Conservation (phyloP, 2,113 vertebrate genomes). For the Aegotheles bennettii region DNA sequence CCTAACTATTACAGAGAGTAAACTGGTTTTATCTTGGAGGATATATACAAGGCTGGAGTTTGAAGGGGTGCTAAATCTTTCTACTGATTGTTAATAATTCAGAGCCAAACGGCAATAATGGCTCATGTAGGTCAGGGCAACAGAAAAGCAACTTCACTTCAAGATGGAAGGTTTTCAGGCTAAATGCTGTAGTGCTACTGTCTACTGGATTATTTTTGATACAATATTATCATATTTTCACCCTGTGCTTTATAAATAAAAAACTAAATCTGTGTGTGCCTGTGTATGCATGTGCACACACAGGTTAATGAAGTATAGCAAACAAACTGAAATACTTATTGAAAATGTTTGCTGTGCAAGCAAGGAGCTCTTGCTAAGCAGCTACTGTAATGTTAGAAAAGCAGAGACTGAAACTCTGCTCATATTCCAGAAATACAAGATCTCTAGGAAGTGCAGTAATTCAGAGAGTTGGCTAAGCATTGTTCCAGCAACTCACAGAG, state of each 20-base stretch:
- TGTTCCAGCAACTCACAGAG: not conserved
- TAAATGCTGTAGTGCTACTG: slow-evolving; percentile 49
- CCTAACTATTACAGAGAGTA: slow-evolving; percentile 63
- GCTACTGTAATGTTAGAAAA: not conserved
- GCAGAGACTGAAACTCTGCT: slow-evolving; percentile 2
- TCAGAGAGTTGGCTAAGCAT: slow-evolving; percentile 15
- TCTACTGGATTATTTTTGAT: slow-evolving; percentile 57
- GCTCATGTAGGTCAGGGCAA: slow-evolving; percentile 65
- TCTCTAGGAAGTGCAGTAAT: slow-evolving; percentile 47
- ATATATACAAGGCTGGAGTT: slow-evolving; percentile 57
- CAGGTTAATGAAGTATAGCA: not conserved
- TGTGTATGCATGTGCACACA: not conserved
- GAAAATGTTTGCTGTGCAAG: slow-evolving; percentile 14
- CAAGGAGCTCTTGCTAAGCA: slow-evolving; percentile 12
- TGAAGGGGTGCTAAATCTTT: slow-evolving; percentile 70
- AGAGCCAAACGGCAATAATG: slow-evolving; percentile 70
- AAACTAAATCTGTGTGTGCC: not conserved
- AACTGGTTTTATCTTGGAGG: slow-evolving; percentile 63
- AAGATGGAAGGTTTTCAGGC: slow-evolving; percentile 42
- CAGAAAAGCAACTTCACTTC: slow-evolving; percentile 58
- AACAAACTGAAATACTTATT: not conserved
- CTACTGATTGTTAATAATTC: slow-evolving; percentile 75
- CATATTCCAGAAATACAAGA: not conserved
- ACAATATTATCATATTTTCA: slow-evolving; percentile 35
- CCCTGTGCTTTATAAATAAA: slow-evolving; percentile 42